Evolutionary conservation across 2,797 vertebrate genomes (phyloP), one percentile per base, ranked within the genome.

Genomic region (Cuculus canorus): DNA sequence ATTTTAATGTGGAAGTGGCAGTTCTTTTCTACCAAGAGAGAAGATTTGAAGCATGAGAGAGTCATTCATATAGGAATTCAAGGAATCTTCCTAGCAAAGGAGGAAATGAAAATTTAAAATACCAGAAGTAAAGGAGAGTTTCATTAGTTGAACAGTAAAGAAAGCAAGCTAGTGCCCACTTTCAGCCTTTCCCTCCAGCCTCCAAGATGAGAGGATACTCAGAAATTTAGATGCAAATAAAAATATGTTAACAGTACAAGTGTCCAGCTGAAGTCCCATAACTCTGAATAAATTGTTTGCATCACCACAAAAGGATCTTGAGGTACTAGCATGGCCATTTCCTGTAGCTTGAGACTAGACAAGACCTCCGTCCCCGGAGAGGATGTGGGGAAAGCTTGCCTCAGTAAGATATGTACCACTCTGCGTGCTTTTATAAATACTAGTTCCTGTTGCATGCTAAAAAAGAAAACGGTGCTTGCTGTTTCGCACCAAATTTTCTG

Each of bases 321-420:
- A 32, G n/a, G 64, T 79, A 27, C 13, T 41, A 35, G 28, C 7
- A 18, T 10, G 28, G 71, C 27, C 77, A 4, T 48, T 86, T 93
- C 53, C 43, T 82, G n/a, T 30, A 41, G 54, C n/a, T 82, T 70
- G 24, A 73, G 66, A 43, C 23, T 11, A 70, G 64, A 80, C 39
- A 60, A 69, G 15, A 27, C 17, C 48, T 73, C 66, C 11, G 6
- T 13, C 64, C 80, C 60, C 13, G 11, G 27, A 47, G 57, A 83
- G 88, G 78, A 88, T 69, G 52, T 87, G 60, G 52, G 17, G 21
- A 71, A 69, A 68, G 50, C 33, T 30, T 32, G 53, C 45, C 53
- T 78, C 50, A 22, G 63, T 45, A 65, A 56, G 43, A 69, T 30
- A 41, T 0, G 0, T 2, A 37, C 39, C 0, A 0, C 23, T n/a